Base-by-base conservation (phyloP, 2,113 vertebrate species). In the Vulpes vulpes region DNA sequence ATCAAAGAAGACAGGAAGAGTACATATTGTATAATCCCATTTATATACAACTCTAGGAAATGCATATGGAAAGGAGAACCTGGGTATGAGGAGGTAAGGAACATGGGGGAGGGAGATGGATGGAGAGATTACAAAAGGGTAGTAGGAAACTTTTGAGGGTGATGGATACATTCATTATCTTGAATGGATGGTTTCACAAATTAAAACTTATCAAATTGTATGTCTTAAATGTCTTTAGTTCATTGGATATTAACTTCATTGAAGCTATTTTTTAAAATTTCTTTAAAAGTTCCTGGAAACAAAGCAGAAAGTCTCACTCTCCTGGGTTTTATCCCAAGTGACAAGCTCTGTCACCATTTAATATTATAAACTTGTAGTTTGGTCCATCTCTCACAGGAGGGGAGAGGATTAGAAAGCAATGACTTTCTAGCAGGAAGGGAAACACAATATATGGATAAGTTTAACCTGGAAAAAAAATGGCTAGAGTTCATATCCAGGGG, bases 191-290 rank as follows among this genome's bases (percentile, higher is more conserved):
- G 19, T 57, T 85, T 84, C 5, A 59, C 67, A 59, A 30, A 64
- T 85, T n/a, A 84, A 94, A 97, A 94, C 15, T 96, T 67, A 53
- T 51, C 73, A 94, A 82, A n/a, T 15, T 80, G 32, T 91, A 80
- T 3, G 80, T 81, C 62, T 73, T 81, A 87, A 80, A 62, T 55
- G 73, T 65, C 5, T 57, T 12, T 15, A 53, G 25, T 49, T 92
- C 49, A 55, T 1, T 49, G n/a, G 23, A 32, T 87, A 64, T 87
- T 30, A 89, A 86, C 4, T 14, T 94, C 67, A 80, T 0, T 82
- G 59, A 76, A 92, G 49, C 14, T 79, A 90, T 87, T 92, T 96
- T 81, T 82, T 30, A 2, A 82, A 64, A 51, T 38, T 51, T 57
- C 7, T 32, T 59, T 6, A 67, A 85, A 90, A 69, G 11, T 93